phyloP scores from a whole-genome alignment of 2,113 vertebrate genomes.

The Excalfactoria chinensis region DNA sequence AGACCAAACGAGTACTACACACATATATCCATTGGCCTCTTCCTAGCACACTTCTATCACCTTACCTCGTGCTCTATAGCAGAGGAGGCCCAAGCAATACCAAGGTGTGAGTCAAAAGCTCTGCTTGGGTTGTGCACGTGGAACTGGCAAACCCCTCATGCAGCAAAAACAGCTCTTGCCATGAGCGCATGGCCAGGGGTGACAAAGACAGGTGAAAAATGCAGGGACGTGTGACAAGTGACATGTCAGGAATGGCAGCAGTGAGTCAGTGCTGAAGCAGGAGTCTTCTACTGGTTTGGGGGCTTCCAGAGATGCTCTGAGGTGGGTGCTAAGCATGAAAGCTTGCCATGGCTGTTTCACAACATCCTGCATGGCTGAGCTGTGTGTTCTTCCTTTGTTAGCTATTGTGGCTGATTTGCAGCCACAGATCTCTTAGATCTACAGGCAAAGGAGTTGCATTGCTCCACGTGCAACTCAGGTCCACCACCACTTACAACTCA shows the following conservation, averaged over 20 bases:
- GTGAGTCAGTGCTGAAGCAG: background rate
- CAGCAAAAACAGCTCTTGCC: background rate
- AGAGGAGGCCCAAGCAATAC: accelerated
- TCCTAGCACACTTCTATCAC: accelerated
- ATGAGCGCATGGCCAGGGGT: accelerated
- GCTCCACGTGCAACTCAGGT: background rate
- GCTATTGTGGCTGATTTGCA: accelerated
- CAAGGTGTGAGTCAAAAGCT: background rate
- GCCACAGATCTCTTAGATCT: background rate
- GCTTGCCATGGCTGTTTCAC: accelerated
- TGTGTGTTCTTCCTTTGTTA: background rate
- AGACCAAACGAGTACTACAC: background rate
- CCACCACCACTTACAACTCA: background rate
- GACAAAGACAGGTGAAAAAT: background rate
- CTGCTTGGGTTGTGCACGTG: accelerated
- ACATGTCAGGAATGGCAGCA: background rate
- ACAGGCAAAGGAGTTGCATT: accelerated
- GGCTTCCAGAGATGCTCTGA: background rate
- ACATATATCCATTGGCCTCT: background rate
- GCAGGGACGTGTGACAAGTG: background rate
- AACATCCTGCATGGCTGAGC: accelerated
- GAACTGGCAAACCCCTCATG: accelerated
- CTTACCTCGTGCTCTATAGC: background rate
- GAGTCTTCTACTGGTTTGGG: background rate
- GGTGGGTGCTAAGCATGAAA: background rate